Conservation (phyloP, 1,140 invertebrate genomes). For the Drosophila nigromelanica region DNA sequence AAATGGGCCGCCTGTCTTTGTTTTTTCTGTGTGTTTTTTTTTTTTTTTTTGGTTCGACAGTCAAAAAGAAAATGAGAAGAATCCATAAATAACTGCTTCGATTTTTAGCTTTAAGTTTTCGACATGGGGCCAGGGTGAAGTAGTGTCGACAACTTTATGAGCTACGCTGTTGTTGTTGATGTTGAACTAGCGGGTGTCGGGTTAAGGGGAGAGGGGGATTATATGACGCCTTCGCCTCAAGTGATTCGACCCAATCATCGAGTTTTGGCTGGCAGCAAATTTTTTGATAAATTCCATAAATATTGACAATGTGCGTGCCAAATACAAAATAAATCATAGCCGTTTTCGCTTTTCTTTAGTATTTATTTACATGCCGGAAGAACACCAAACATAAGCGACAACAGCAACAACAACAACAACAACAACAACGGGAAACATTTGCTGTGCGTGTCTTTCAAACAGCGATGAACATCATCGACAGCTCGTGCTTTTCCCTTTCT, state of each 20-base stretch:
- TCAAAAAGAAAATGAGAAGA: constrained; percentile 34
- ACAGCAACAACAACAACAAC: constrained; percentile 37
- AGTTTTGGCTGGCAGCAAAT: constrained; percentile 20
- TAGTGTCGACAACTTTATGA: constrained; percentile 74
- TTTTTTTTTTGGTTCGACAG: constrained; percentile 1
- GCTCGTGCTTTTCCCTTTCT: constrained; percentile 42
- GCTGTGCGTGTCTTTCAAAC: constrained; percentile 42
- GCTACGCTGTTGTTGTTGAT: constrained; percentile 12
- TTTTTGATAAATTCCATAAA: constrained; percentile 77
- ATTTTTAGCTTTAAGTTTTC: constrained; percentile 57
- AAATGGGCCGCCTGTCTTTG: constrained; percentile 42
- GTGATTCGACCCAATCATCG: constrained; percentile 37
- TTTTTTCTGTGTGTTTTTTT: constrained; percentile 18
- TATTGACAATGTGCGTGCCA: constrained; percentile 80
- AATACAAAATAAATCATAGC: constrained; percentile 79
- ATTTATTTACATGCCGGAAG: constrained; percentile 82
- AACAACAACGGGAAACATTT: constrained; percentile 28
- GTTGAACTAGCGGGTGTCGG: neutral
- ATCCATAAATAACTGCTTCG: constrained; percentile 78
- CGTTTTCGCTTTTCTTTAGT: constrained; percentile 63
- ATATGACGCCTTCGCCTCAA: constrained; percentile 25
- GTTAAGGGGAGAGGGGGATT: neutral
- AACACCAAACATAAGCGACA: constrained; percentile 54
- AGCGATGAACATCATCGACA: constrained; percentile 74
- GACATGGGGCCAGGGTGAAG: constrained; percentile 43